Conservation (phyloP, 1,140 invertebrate genomes). For the Orchestia grillus region DNA sequence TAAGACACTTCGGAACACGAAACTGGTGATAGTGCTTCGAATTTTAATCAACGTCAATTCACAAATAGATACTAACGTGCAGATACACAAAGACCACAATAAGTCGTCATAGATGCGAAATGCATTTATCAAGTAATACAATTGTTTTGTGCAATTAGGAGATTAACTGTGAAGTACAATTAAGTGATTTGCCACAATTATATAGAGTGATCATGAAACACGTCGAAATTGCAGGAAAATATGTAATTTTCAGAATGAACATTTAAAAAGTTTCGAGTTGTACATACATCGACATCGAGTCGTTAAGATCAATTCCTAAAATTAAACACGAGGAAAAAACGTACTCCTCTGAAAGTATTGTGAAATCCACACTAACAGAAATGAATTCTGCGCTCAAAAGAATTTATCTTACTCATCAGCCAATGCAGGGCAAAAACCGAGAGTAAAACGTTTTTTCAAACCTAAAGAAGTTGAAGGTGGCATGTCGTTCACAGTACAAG, state of each 20-base stretch:
- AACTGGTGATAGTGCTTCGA: neutral
- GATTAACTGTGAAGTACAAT: neutral
- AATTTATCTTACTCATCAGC: too few relatives aligned
- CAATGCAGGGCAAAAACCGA: too few relatives aligned
- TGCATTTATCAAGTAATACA: neutral
- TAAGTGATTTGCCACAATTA: neutral
- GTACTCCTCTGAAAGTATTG: too few relatives aligned
- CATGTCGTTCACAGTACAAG: too few relatives aligned
- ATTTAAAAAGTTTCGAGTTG: neutral
- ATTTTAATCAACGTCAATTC: neutral
- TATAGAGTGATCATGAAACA: neutral
- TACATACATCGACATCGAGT: neutral
- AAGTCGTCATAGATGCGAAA: neutral
- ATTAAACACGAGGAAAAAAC: too few relatives aligned
- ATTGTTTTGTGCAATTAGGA: neutral
- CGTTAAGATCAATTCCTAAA: too few relatives aligned
- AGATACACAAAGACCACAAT: neutral
- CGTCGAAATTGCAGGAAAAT: neutral
- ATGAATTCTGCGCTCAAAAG: too few relatives aligned
- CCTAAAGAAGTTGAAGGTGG: too few relatives aligned
- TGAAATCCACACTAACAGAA: too few relatives aligned
- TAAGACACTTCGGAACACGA: neutral
- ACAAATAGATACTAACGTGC: neutral
- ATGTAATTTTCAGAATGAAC: neutral
- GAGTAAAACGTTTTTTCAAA: too few relatives aligned